Percentiles rank a stretch among this genome's conserved stretches.
Conservation (phyloP, 2,113 vertebrate genomes). For the Rattus rattus region DNA sequence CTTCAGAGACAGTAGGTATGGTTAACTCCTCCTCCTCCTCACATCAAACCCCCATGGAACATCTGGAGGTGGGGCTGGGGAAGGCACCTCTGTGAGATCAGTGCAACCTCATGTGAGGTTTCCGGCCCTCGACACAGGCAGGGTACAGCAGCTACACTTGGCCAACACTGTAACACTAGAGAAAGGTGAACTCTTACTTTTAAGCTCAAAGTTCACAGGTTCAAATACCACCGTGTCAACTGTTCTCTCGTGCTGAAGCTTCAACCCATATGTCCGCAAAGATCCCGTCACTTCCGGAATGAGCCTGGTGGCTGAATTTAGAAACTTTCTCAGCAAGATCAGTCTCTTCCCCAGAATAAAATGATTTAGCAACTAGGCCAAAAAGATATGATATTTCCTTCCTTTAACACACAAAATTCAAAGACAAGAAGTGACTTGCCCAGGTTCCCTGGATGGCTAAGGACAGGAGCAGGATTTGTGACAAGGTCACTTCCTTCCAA, state of each 20-base stretch:
- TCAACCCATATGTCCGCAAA: slow-evolving; percentile 29
- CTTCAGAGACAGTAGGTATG: background rate
- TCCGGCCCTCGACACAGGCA: slow-evolving; percentile 56
- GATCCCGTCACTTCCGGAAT: background rate
- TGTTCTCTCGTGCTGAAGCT: background rate
- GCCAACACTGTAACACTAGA: slow-evolving; percentile 56
- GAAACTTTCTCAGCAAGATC: background rate
- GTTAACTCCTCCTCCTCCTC: slow-evolving; percentile 74
- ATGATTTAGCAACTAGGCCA: background rate
- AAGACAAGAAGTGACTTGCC: slow-evolving; percentile 24
- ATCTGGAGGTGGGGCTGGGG: slow-evolving; percentile 78
- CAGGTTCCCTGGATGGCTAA: background rate
- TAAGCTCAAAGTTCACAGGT: slow-evolving; percentile 70
- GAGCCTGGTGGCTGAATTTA: background rate
- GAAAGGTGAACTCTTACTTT: slow-evolving; percentile 75
- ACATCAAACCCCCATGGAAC: slow-evolving; percentile 72
- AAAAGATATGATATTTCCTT: background rate
- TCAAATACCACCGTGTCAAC: slow-evolving; percentile 41
- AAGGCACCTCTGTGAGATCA: slow-evolving; percentile 68
- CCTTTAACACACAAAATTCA: background rate
- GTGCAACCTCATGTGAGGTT: slow-evolving; percentile 68
- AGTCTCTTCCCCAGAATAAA: slow-evolving; percentile 13
- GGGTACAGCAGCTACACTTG: slow-evolving; percentile 10
- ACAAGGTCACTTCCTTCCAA: background rate
- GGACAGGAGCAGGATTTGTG: background rate